phyloP scores from a whole-genome alignment of 2,797 vertebrate genomes.

The Sternarchorhynchus goeldii region DNA sequence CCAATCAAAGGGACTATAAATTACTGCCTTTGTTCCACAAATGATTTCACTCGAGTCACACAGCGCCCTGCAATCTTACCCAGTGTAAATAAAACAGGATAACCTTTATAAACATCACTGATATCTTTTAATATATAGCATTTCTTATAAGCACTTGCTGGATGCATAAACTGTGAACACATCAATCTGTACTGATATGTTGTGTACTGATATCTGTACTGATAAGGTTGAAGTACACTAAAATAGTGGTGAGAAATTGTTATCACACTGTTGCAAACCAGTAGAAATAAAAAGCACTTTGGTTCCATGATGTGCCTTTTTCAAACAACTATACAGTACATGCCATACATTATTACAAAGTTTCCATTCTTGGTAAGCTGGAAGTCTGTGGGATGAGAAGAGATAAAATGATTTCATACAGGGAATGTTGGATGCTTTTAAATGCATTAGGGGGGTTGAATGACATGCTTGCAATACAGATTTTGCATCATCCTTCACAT shows the following conservation, averaged over 20 bases:
- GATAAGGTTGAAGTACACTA: conserved; percentile 35
- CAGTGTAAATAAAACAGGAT: conserved; percentile 57
- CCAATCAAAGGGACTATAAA: conserved; percentile 65
- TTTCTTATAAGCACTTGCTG: conserved; percentile 51
- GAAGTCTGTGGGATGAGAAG: not conserved
- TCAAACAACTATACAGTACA: too few species aligned
- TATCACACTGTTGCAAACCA: not conserved
- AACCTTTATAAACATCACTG: conserved; percentile 59
- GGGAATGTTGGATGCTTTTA: not conserved
- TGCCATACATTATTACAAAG: not conserved
- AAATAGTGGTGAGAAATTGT: conserved; percentile 41
- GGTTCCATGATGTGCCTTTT: too few species aligned
- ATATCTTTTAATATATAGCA: conserved; percentile 56
- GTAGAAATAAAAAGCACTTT: too few species aligned
- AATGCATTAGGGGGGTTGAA: not conserved
- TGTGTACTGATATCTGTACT: too few species aligned
- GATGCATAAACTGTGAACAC: conserved; percentile 39
- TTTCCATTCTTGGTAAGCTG: not conserved
- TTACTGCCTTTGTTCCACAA: conserved; percentile 58
- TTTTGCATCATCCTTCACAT: not conserved
- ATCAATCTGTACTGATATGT: conserved; percentile 42
- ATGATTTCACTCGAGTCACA: conserved; percentile 53
- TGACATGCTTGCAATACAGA: not conserved
- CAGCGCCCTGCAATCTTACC: conserved; percentile 56
- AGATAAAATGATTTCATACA: not conserved